Evolutionary conservation across 2,797 vertebrate genomes (phyloP), one percentile per base, ranked within the genome.

Genomic region (Pseudochromis fuscus): DNA sequence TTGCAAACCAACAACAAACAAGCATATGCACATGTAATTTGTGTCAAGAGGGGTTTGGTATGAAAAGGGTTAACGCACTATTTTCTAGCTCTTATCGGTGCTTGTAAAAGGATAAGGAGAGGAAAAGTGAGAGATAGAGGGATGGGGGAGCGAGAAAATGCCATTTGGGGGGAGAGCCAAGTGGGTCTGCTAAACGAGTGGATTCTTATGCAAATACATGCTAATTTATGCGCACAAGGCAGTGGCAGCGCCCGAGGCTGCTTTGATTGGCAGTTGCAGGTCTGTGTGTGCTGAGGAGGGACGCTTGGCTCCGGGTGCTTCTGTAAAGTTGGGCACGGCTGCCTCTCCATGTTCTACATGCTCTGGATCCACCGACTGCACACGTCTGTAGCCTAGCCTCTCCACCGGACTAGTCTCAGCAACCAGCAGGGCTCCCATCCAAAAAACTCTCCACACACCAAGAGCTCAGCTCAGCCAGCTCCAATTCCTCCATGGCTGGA

Each of bases 171-270:
- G 87, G 84, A 87, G 87, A 91, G 90, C 91, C 92, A 91, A 93
- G 93, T 91, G 89, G 89, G 88, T 85, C 86, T 90, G 89, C 91
- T 92, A 94, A 94, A 93, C 86, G 89, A 91, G 91, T 82, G 88
- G 82, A 92, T 93, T 93, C 87, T 89, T 93, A 95, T 95, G 94
- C 93, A 94, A 95, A 95, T 94, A 67, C 78, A 95, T 95, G 94
- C 93, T 92, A 95, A 95, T 95, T 92, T 94, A 94, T 94, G 92
- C 90, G 50, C 81, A 88, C 81, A 88, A 92, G 87, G 91, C 92
- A 92, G 89, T 92, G 92, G 93, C 92, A 92, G 91, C 74, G 91
- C 93, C 91, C 40, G 86, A 90, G 93, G 92, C 91, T 87, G 89
- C 89, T 91, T 91, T 95, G 94, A 95, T 94, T 95, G 94, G 93